Evolutionary conservation across 2,113 vertebrate genomes (phyloP).

Genomic region (Lipotes vexillifer): DNA sequence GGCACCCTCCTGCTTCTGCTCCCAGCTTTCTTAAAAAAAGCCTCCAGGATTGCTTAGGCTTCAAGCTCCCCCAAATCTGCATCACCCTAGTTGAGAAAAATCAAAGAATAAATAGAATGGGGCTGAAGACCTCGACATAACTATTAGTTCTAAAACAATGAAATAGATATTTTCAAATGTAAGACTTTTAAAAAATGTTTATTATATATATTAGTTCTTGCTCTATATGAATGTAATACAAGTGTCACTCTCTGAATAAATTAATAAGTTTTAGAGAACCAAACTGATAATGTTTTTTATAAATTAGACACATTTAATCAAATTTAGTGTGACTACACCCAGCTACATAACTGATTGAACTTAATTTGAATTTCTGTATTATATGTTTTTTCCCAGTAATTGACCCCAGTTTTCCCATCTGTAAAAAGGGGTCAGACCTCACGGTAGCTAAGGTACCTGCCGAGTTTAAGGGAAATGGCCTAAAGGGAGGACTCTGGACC

Average conservation of each 20-base stretch:
- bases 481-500: neutral
- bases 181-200: neutral
- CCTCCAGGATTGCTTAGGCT: neutral
- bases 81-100: neutral
- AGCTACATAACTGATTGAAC: neutral
- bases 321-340: neutral
- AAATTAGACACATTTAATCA: neutral
- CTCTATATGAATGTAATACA: neutral
- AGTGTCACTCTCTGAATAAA: neutral
- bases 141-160: neutral
- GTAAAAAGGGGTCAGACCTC: neutral
- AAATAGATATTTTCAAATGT: neutral
- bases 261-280: neutral
- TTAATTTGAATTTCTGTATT: neutral
- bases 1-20: fast-evolving
- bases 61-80: neutral
- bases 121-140: neutral
- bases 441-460: neutral
- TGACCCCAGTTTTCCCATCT: neutral
- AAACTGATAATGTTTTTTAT: neutral
- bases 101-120: neutral
- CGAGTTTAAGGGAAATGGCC: neutral
- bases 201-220: neutral
- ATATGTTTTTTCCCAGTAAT: neutral
- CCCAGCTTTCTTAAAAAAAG: neutral